Percentiles rank a stretch among this genome's conserved stretches.
phyloP scores from a whole-genome alignment of 2,888 invertebrate genomes.

The Byasa hedistus region DNA sequence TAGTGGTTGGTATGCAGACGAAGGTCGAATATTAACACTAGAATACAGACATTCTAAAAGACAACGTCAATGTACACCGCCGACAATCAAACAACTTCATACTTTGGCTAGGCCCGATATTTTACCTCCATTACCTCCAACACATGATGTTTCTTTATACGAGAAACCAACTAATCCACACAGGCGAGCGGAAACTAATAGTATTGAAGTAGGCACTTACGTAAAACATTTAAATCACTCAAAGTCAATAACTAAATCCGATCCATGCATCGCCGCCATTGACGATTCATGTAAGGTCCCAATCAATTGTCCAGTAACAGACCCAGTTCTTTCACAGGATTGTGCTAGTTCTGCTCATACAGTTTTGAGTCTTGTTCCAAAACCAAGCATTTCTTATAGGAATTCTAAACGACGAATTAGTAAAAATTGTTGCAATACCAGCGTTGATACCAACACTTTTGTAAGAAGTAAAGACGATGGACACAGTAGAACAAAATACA shows the following conservation, averaged over 20 bases:
- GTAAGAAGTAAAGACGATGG: constrained; percentile 57
- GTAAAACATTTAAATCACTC: constrained; percentile 82
- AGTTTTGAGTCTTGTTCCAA: constrained; percentile 33
- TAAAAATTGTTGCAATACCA: constrained; percentile 39
- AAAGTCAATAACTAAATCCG: constrained; percentile 49
- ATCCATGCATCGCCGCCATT: constrained; percentile 44
- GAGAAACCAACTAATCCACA: constrained; percentile 81
- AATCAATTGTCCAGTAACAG: constrained; percentile 66
- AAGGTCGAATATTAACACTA: constrained; percentile 84
- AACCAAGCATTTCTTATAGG: constrained; percentile 46
- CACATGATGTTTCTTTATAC: constrained; percentile 77
- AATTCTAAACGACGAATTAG: constrained; percentile 49
- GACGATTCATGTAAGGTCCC: constrained; percentile 54
- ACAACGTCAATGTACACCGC: constrained; percentile 82
- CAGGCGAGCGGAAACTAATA: constrained; percentile 60
- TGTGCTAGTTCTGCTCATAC: constrained; percentile 56
- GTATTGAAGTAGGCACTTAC: constrained; percentile 57
- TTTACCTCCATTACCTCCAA: constrained; percentile 82
- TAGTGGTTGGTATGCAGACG: constrained; percentile 70
- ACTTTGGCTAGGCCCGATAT: constrained; percentile 83
- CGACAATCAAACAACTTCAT: constrained; percentile 69
- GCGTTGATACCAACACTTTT: constrained; percentile 66
- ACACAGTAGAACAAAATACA: constrained; percentile 49
- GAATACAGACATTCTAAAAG: constrained; percentile 87
- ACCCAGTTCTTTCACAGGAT: constrained; percentile 75